phyloP scores from a whole-genome alignment of 2,113 vertebrate genomes.

The Calonectris borealis region DNA sequence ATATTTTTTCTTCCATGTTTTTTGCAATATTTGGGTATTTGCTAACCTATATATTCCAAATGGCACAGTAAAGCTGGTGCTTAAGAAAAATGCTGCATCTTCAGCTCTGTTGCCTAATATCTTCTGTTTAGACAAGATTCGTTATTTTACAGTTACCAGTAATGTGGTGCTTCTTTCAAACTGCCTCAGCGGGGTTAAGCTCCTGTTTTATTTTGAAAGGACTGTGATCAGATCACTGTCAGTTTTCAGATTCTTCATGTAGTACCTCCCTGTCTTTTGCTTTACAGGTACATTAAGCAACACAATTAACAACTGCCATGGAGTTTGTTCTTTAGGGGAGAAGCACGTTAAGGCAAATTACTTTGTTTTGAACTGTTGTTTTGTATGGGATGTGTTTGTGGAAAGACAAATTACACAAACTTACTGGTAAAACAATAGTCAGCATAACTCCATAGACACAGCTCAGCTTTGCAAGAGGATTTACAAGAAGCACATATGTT shows the following conservation, averaged over 20 bases:
- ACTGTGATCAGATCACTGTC: neutral
- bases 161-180: neutral
- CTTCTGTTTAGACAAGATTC: neutral
- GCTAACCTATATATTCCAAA: neutral
- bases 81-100: neutral
- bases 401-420: neutral
- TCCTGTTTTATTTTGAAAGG: neutral
- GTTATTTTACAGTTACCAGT: neutral
- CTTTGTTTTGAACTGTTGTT: neutral
- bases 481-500: neutral
- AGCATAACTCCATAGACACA: neutral
- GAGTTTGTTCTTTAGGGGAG: neutral
- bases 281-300: neutral
- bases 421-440: neutral
- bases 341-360: neutral
- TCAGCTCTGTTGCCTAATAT: neutral
- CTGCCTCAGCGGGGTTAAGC: neutral
- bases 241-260: neutral
- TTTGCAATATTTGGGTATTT: neutral
- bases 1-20: neutral
- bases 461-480: neutral
- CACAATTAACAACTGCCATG: neutral
- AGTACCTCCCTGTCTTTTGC: neutral
- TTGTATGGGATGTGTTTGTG: neutral
- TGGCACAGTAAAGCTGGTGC: neutral